Evolutionary conservation across 2,797 vertebrate species (phyloP), one percentile per base, ranked within the genome.

Genomic region (Iguana delicatissima): DNA sequence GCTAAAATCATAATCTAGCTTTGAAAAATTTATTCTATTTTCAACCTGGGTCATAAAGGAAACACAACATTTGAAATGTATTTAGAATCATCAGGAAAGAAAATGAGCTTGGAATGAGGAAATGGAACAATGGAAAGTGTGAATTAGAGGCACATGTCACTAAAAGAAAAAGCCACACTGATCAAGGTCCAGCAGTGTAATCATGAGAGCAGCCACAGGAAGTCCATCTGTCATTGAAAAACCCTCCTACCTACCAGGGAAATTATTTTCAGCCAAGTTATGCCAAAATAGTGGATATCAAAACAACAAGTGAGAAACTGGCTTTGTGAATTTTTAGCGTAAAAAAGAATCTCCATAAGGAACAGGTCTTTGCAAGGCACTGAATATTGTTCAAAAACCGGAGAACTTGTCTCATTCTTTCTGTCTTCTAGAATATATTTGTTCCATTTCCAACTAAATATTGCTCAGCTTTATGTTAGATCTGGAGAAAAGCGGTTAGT

Each of bases 121-220:
- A 89, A 24, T 81, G n/a, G 16, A 8, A 4, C 62, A 77, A 32
- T 3, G 55, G 38, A 59, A 62, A 67, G 8, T 80, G 13, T 32
- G 85, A 76, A 67, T 90, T 52, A 57, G 16, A 72, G n/a, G 6
- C 77, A n/a, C 50, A 83, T 85, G n/a, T 89, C 76, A 84, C 50
- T 35, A 64, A 73, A 88, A 79, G 46, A 80, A 88, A 84, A 79
- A 90, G 26, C 89, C 1, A 0, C 22, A 0, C 22, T 59, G 81
- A 26, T 88, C 79, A 86, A 32, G 0, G 35, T 64, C 14, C 13
- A 12, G 32, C 32, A 55, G 69, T 83, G 88, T 29, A 59, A 50
- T 35, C 79, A 77, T 67, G 57, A 83, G 46, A 79, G 3, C 42
- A 59, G 57, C 64, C 69, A 35, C 77, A 46, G 52, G 80, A 87